phyloP scores from a whole-genome alignment of 2,113 vertebrate genomes.

The Tychaedon coryphoeus region DNA sequence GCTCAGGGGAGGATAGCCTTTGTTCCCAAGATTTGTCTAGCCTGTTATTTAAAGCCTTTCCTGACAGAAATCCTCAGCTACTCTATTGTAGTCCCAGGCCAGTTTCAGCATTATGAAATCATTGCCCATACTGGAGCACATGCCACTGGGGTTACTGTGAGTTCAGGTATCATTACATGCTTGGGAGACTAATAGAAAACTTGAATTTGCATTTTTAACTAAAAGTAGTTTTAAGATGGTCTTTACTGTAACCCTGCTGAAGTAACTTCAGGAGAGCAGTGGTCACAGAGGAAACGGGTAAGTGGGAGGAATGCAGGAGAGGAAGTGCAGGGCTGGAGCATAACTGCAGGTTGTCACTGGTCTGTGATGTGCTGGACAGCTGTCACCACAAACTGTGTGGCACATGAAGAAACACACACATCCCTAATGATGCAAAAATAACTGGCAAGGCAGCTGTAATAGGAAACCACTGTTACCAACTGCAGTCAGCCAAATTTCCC shows the following conservation, averaged over 20 bases:
- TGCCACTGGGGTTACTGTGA: not conserved
- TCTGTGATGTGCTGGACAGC: not conserved
- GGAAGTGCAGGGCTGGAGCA: not conserved
- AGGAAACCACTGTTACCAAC: not conserved
- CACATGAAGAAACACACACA: not conserved
- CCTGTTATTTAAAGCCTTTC: not conserved
- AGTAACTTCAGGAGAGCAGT: not conserved
- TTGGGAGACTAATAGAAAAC: not conserved
- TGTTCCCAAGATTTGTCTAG: not conserved
- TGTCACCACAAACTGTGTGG: not conserved
- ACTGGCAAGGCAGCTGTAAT: not conserved
- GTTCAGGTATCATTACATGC: not conserved
- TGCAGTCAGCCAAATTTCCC: not conserved
- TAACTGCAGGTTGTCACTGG: not conserved
- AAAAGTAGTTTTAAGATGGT: not conserved
- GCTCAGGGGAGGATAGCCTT: not conserved
- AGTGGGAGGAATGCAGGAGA: not conserved
- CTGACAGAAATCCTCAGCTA: not conserved
- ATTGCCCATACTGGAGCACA: not conserved
- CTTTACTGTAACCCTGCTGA: not conserved
- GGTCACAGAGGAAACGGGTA: not conserved
- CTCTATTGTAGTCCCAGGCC: accelerated
- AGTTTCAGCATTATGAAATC: not conserved
- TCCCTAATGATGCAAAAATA: not conserved
- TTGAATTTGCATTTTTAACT: not conserved